Conservation (phyloP, 2,888 invertebrate genomes). For the Sepiola atlantica region DNA sequence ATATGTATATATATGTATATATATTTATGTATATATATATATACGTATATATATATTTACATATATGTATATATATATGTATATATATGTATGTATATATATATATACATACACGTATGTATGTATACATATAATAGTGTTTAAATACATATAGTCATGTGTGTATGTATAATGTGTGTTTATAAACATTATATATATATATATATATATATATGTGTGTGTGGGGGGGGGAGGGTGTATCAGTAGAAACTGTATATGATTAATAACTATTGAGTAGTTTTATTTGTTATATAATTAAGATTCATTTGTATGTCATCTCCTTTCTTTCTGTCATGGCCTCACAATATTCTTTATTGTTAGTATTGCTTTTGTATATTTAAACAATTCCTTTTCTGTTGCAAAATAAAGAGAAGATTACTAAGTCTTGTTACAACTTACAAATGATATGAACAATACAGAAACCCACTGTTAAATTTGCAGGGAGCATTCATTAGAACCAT, state of each 20-base stretch:
- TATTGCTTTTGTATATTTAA: constrained; percentile 32
- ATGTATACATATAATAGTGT: not conserved
- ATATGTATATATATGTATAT: not conserved
- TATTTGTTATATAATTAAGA: constrained; percentile 9
- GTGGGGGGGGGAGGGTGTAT: too few relatives aligned
- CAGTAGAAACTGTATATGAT: not conserved
- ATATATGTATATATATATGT: too few relatives aligned
- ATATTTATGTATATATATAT: not conserved
- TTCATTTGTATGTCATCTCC: constrained; percentile 32
- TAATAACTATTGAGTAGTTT: constrained; percentile 3
- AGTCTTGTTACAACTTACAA: not conserved
- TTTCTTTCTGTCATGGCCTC: constrained; percentile 12
- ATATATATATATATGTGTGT: too few relatives aligned
- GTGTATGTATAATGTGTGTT: too few relatives aligned
- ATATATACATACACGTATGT: not conserved
- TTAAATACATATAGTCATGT: too few relatives aligned
- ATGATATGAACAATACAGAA: not conserved
- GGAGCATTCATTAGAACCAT: not conserved
- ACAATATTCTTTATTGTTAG: not conserved
- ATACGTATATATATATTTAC: too few relatives aligned
- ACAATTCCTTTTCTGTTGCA: constrained; percentile 32
- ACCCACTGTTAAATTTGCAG: constrained; percentile 11
- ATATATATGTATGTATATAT: not conserved
- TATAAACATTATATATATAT: too few relatives aligned
- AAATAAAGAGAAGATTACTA: constrained; percentile 32